These are phyloP conservation scores for Tauraco hartlaubi DNA, from an alignment of 2,797 vertebrate genomes.

Conservation along the genomic window DNA sequence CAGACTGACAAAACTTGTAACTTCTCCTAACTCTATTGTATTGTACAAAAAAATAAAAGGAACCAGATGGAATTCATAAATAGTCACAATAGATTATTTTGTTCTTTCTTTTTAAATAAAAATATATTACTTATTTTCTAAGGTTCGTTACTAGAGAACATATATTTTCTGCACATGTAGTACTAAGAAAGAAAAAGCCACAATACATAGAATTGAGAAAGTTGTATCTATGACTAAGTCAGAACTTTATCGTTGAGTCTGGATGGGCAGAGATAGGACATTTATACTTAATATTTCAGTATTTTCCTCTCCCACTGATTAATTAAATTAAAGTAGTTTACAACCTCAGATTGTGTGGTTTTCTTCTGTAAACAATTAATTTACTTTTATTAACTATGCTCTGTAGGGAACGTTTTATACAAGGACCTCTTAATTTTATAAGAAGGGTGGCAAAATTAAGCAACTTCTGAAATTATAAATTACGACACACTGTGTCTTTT, in stretches of 20 bases:
- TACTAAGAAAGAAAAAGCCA: neutral
- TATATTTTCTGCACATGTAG: neutral
- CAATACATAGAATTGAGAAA: neutral
- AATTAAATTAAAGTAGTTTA: constrained; percentile 49
- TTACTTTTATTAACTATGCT: constrained; percentile 48
- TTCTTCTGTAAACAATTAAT: constrained; percentile 50
- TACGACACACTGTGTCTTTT: neutral
- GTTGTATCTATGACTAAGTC: neutral
- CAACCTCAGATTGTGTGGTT: constrained; percentile 3
- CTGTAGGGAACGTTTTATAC: neutral
- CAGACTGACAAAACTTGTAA: neutral
- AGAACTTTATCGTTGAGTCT: neutral
- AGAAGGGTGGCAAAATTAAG: neutral
- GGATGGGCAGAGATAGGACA: neutral
- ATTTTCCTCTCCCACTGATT: constrained; percentile 23
- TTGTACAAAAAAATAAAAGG: neutral
- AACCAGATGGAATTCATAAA: neutral
- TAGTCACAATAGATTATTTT: neutral
- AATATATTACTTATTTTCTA: neutral
- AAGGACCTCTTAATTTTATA: neutral
- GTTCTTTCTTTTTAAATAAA: neutral
- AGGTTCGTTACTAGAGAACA: neutral
- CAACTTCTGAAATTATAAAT: constrained; percentile 11
- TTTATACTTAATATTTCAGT: constrained; percentile 9
- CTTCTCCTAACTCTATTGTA: neutral